These are phyloP conservation scores for Drosophila navojoa DNA, from an alignment of 1,140 invertebrate species.

Conservation along the genomic window DNA sequence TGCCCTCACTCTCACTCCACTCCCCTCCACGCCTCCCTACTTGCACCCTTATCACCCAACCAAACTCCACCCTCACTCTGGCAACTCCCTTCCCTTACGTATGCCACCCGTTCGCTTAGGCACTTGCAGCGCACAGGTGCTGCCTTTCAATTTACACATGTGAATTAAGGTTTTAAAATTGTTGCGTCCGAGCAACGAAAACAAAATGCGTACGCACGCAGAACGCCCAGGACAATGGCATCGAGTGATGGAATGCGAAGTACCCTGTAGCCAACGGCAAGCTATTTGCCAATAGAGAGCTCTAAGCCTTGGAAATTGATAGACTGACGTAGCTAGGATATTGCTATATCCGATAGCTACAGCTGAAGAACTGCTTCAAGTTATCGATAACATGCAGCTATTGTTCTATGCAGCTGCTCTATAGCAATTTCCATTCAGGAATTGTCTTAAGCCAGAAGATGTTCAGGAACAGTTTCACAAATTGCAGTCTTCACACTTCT, in stretches of 20 bases:
- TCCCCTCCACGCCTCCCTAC: conserved; percentile 1
- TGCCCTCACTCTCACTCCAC: background rate
- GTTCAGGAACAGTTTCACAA: no score
- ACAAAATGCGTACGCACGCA: conserved; percentile 38
- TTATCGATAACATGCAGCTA: no score
- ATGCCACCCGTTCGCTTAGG: background rate
- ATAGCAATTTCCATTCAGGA: no score
- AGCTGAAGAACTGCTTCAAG: no score
- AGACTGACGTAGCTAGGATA: no score
- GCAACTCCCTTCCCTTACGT: no score
- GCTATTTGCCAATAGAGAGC: no score
- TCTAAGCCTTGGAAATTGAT: no score
- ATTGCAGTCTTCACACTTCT: no score
- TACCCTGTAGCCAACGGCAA: background rate
- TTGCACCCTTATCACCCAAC: conserved; percentile 17
- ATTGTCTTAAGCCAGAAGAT: no score
- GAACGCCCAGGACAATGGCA: background rate
- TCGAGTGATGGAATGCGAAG: background rate
- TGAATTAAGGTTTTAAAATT: conserved; percentile 81
- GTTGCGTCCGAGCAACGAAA: conserved; percentile 51
- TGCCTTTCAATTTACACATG: conserved; percentile 80
- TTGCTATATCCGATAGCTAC: no score
- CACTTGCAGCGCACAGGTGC: conserved; percentile 60
- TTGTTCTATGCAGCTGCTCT: no score
- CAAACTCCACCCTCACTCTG: background rate